Conservation (phyloP, 2,888 invertebrate genomes). For the Dorcus parallelipipedus region DNA sequence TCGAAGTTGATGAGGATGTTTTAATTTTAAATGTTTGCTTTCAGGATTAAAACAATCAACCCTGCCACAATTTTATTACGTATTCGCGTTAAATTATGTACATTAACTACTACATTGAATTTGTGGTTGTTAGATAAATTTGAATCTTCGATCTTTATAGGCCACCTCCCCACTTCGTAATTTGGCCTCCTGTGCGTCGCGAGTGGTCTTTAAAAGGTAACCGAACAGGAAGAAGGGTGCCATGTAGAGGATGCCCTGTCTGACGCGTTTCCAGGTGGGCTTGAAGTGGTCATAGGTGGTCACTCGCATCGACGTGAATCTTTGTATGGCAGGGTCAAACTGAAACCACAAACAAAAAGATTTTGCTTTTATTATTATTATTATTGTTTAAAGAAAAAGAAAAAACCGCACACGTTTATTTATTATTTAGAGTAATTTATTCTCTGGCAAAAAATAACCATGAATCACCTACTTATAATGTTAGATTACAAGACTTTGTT, state of each 20-base stretch:
- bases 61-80: neutral
- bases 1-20: too few species aligned
- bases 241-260: constrained; percentile 47
- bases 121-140: constrained; percentile 55
- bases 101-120: neutral
- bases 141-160: constrained; percentile 70
- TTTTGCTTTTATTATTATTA: constrained; percentile 9
- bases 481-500: too few species aligned
- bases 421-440: too few species aligned
- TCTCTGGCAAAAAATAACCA: too few species aligned
- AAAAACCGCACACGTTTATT: too few species aligned
- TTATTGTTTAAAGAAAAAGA: too few species aligned
- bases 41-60: neutral
- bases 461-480: too few species aligned
- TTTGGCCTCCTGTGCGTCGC: constrained; percentile 55
- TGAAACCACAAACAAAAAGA: constrained; percentile 48
- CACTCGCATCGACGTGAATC: constrained; percentile 69
- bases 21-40: neutral
- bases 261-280: constrained; percentile 54
- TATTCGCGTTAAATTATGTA: neutral
- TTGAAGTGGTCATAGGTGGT: constrained; percentile 64
- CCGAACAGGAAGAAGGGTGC: constrained; percentile 57
- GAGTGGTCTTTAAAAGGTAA: constrained; percentile 53
- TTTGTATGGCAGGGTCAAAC: constrained; percentile 79
- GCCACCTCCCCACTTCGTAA: constrained; percentile 70